Conservation (phyloP, 2,888 invertebrate species). For the Alentia gelatinosa region DNA sequence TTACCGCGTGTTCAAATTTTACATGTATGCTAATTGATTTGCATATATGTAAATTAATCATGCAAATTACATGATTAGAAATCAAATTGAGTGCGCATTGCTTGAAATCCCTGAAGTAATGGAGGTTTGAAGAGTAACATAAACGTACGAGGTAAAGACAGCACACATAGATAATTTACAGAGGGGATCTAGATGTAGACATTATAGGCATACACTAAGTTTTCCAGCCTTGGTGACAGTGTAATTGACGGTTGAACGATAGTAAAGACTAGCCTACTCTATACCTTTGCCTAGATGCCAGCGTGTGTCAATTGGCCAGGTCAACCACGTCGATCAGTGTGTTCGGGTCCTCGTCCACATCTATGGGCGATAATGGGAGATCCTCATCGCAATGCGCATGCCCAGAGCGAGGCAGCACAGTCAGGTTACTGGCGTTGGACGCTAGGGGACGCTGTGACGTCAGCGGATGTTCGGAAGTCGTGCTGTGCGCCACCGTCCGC, state of each 20-base stretch:
- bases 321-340: constrained; percentile 52
- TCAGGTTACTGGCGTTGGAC: background rate
- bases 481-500: constrained; percentile 27
- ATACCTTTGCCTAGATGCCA: background rate
- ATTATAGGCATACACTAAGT: background rate
- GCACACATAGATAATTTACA: background rate
- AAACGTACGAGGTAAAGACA: too few species aligned
- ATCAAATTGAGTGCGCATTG: too few species aligned
- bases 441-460: background rate
- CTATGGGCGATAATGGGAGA: constrained; percentile 47
- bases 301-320: constrained; percentile 16
- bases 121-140: too few species aligned
- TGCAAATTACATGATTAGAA: too few species aligned
- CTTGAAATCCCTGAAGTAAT: background rate
- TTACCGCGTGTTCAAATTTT: too few species aligned
- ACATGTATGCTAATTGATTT: too few species aligned
- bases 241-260: background rate
- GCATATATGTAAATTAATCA: too few species aligned
- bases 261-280: background rate
- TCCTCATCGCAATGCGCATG: constrained; percentile 6
- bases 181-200: background rate
- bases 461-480: constrained; percentile 11
- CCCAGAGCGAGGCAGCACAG: background rate
- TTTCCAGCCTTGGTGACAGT: background rate
- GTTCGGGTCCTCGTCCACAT: constrained; percentile 55